Percentiles rank a stretch among this genome's conserved stretches.
Evolutionary conservation across 2,888 invertebrate genomes (phyloP).

Genomic region (Dryobota labecula): DNA sequence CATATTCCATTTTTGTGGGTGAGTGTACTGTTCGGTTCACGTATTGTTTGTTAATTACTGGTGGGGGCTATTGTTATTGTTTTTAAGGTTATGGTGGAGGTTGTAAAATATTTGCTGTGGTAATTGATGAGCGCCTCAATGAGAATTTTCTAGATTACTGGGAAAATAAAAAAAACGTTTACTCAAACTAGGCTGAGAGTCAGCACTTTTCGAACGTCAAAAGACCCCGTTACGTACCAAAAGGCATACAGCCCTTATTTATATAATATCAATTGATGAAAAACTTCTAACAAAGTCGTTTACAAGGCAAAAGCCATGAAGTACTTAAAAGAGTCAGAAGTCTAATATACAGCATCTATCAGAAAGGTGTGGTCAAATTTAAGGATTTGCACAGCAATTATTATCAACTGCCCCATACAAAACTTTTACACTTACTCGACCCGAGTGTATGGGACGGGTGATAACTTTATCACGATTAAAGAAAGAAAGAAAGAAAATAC

Average conservation of each 20-base stretch:
- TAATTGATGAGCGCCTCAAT: neutral
- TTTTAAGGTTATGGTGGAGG: neutral
- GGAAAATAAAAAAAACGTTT: too few species aligned
- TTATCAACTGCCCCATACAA: too few species aligned
- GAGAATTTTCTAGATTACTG: neutral
- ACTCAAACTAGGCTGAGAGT: too few species aligned
- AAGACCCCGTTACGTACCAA: neutral
- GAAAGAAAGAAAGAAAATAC: too few species aligned
- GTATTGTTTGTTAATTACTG: constrained; percentile 39
- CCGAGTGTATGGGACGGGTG: too few species aligned
- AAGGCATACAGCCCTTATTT: neutral
- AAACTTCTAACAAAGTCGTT: neutral
- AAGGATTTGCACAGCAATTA: too few species aligned
- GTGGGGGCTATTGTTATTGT: neutral
- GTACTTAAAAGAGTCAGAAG: neutral
- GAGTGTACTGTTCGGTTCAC: constrained; percentile 5
- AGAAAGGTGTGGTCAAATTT: neutral
- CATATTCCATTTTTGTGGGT: constrained; percentile 53
- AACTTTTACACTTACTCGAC: neutral
- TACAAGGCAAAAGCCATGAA: neutral
- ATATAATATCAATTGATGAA: neutral
- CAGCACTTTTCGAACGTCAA: too few species aligned
- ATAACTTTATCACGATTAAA: too few species aligned
- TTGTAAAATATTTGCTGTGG: neutral
- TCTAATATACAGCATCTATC: neutral